These are phyloP conservation scores for Neosilurus hyrtlii DNA, from an alignment of 2,797 vertebrate species.

Conservation along the genomic window DNA sequence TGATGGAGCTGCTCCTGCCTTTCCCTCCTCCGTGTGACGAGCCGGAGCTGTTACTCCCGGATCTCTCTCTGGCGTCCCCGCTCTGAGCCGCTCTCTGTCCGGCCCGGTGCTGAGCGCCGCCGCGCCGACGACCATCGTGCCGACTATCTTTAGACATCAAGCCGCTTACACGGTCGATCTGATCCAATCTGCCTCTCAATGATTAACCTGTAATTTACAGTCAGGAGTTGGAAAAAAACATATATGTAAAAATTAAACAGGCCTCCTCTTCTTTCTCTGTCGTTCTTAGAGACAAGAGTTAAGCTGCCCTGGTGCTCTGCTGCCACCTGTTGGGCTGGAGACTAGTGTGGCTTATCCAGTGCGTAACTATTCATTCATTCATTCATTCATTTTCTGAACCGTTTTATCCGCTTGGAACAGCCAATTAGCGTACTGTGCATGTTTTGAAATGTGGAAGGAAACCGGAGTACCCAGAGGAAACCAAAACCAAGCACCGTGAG, in stretches of 20 bases:
- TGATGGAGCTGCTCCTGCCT: slow-evolving; percentile 69
- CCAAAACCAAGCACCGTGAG: too few relatives aligned
- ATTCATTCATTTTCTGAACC: too few relatives aligned
- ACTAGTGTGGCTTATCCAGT: background rate
- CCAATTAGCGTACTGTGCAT: too few relatives aligned
- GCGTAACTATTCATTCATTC: too few relatives aligned
- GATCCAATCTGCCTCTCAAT: background rate
- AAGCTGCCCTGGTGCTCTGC: background rate
- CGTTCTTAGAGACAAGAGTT: background rate
- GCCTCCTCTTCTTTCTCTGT: slow-evolving; percentile 46
- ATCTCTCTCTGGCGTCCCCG: slow-evolving; percentile 77
- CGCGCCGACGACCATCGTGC: slow-evolving; percentile 75
- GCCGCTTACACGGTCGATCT: background rate
- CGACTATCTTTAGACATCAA: slow-evolving; percentile 80
- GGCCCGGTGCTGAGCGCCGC: slow-evolving; percentile 73
- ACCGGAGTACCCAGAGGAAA: too few relatives aligned
- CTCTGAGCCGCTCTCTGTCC: slow-evolving; percentile 70
- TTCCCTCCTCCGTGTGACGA: slow-evolving; percentile 81
- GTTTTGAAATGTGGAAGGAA: too few relatives aligned
- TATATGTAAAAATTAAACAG: slow-evolving; percentile 40
- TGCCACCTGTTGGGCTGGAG: slow-evolving; percentile 43
- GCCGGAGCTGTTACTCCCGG: slow-evolving; percentile 80
- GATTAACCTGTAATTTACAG: background rate
- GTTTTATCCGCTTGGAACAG: too few relatives aligned
- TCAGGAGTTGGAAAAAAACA: background rate